Evolutionary conservation across 2,888 invertebrate species (phyloP).

Genomic region (Sipha maydis): DNA sequence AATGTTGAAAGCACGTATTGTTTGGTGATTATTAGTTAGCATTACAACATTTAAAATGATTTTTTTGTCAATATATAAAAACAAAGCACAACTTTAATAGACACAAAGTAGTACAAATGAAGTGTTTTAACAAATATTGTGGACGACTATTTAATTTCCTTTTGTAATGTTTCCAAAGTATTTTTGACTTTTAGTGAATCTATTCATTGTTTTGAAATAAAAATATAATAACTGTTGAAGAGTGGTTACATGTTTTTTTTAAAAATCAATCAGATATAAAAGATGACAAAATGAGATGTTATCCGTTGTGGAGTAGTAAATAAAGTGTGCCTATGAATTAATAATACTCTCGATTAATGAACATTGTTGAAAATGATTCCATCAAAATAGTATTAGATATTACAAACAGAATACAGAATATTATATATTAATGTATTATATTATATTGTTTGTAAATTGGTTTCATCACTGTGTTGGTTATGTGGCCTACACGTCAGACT

Average conservation of each 20-base stretch:
- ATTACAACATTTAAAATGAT: background rate
- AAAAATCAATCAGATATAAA: too few relatives aligned
- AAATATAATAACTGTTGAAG: background rate
- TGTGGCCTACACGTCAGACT: constrained; percentile 56
- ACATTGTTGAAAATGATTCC: background rate
- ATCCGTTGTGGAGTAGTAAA: background rate
- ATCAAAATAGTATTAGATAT: background rate
- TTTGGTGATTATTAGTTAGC: background rate
- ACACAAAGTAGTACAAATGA: background rate
- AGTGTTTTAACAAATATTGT: constrained; percentile 16
- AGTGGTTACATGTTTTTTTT: too few relatives aligned
- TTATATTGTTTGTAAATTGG: background rate
- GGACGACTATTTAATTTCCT: constrained; percentile 11
- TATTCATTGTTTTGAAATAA: background rate
- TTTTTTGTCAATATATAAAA: background rate
- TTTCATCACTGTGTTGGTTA: constrained; percentile 52
- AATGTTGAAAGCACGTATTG: background rate
- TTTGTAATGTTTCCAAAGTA: too few relatives aligned
- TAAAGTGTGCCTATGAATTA: background rate
- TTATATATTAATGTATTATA: background rate
- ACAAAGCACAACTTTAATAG: background rate
- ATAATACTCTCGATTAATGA: background rate
- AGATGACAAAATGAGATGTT: background rate
- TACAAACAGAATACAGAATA: background rate
- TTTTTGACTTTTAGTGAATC: background rate